Percentiles rank a stretch among this genome's conserved stretches.
These are phyloP conservation scores for Synanceia verrucosa DNA, from an alignment of 2,797 vertebrate genomes.

Conservation along the genomic window DNA sequence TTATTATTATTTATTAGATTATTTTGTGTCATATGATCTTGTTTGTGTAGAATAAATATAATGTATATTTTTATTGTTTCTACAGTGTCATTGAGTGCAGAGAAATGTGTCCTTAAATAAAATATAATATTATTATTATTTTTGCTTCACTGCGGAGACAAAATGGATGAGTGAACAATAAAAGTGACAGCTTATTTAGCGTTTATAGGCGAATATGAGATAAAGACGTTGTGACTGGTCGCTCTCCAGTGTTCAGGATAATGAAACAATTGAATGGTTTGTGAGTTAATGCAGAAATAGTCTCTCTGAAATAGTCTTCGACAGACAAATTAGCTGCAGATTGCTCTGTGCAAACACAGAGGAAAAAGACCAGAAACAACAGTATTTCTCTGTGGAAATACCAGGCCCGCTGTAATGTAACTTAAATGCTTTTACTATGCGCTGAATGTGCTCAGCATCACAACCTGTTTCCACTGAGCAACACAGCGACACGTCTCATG, in stretches of 20 bases:
- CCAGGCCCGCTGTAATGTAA: neutral
- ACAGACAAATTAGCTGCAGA: constrained; percentile 49
- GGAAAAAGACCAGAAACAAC: constrained; percentile 16
- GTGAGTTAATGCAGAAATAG: constrained; percentile 18
- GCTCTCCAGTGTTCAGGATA: constrained; percentile 7
- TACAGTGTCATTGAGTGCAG: too few relatives aligned
- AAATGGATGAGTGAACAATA: neutral
- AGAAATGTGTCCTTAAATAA: too few relatives aligned
- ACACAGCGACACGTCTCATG: too few relatives aligned
- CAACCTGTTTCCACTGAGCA: neutral
- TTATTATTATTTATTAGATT: too few relatives aligned
- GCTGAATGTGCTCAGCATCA: constrained; percentile 1
- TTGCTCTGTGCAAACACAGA: constrained; percentile 37
- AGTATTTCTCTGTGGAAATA: constrained; percentile 12
- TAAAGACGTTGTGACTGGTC: constrained; percentile 5
- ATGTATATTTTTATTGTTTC: too few relatives aligned
- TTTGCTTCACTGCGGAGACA: neutral
- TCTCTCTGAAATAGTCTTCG: constrained; percentile 24
- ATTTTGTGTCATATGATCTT: too few relatives aligned
- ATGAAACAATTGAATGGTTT: constrained; percentile 39
- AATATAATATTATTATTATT: neutral
- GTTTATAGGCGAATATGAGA: neutral
- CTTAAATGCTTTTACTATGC: neutral
- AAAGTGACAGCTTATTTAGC: neutral
- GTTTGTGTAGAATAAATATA: too few relatives aligned